Evolutionary conservation across 2,113 vertebrate genomes (phyloP).

Genomic region (Tyto alba): DNA sequence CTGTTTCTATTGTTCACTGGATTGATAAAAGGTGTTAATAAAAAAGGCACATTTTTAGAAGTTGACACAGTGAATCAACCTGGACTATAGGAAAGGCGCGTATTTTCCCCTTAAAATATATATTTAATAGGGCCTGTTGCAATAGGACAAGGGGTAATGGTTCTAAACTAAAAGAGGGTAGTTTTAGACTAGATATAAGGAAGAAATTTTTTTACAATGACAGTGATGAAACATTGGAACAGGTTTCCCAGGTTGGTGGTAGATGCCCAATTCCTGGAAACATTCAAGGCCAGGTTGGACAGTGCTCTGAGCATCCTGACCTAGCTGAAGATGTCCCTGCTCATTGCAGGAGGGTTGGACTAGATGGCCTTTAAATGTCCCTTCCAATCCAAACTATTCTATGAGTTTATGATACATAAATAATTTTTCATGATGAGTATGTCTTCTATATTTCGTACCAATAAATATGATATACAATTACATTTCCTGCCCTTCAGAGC

Average conservation of each 20-base stretch:
- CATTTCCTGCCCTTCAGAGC: background rate
- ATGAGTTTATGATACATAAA: background rate
- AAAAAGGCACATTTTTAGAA: slow-evolving; percentile 65
- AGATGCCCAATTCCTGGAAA: background rate
- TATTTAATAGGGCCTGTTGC: background rate
- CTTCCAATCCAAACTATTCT: background rate
- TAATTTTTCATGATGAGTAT: background rate
- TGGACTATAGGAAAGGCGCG: background rate
- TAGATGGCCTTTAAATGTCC: background rate
- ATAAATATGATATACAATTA: background rate
- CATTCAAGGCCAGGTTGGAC: background rate
- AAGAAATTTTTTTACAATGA: background rate
- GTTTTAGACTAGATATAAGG: background rate
- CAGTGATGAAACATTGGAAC: background rate
- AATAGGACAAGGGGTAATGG: background rate
- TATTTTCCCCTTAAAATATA: background rate
- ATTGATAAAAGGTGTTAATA: slow-evolving; percentile 63
- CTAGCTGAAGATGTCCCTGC: background rate
- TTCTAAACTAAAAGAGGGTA: background rate
- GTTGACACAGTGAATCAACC: slow-evolving; percentile 51
- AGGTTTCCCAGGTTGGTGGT: background rate
- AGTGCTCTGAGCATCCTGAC: background rate
- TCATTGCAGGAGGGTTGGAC: background rate
- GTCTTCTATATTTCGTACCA: background rate
- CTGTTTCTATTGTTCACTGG: slow-evolving; percentile 33